Evolutionary conservation across 2,888 invertebrate species (phyloP).

Genomic region (Melitaea athalia): DNA sequence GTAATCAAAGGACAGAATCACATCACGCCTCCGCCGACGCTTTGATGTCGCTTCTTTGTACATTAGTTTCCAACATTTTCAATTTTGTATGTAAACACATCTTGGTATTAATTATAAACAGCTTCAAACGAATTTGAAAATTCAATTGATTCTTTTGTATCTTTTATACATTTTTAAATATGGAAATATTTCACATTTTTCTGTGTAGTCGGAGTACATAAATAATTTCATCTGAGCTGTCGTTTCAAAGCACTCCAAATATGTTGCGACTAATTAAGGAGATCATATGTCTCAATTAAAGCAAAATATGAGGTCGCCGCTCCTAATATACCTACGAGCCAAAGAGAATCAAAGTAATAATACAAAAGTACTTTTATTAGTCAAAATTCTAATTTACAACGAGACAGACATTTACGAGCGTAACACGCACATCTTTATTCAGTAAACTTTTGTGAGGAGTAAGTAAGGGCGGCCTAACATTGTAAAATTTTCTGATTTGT

Average conservation of each 20-base stretch:
- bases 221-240: slow-evolving; percentile 4
- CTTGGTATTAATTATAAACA: background rate
- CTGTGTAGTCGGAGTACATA: background rate
- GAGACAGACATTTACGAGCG: slow-evolving; percentile 57
- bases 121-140: background rate
- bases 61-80: slow-evolving; percentile 50
- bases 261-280: slow-evolving; percentile 14
- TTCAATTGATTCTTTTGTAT: background rate
- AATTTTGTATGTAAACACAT: slow-evolving; percentile 13
- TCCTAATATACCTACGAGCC: slow-evolving; percentile 29
- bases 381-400: slow-evolving; percentile 60
- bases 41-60: slow-evolving; percentile 71
- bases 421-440: slow-evolving; percentile 56
- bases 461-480: background rate
- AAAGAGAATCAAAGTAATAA: slow-evolving; percentile 41
- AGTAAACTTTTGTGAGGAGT: slow-evolving; percentile 27
- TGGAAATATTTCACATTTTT: slow-evolving; percentile 1
- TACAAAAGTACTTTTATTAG: slow-evolving; percentile 48
- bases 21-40: slow-evolving; percentile 59
- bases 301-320: slow-evolving; percentile 27
- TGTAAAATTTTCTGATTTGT: no score
- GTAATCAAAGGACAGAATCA: slow-evolving; percentile 75
- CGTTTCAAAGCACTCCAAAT: slow-evolving; percentile 15
- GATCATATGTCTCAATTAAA: slow-evolving; percentile 32
- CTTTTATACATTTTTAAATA: background rate